Conservation (phyloP, 2,113 vertebrate genomes). For the Dolichallabes microphthalmus region DNA sequence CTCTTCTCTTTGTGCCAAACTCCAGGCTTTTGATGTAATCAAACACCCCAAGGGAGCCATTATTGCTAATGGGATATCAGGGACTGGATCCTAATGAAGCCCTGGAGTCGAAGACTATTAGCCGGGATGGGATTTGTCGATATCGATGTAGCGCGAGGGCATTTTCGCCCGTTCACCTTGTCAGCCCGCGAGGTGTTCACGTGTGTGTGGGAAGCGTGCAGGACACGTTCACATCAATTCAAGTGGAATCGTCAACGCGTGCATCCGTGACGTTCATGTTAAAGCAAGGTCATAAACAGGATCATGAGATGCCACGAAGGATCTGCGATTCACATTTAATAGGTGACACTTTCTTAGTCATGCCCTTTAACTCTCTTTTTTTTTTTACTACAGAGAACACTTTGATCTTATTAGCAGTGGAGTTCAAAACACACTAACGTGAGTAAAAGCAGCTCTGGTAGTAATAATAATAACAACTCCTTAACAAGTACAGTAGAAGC, state of each 20-base stretch:
- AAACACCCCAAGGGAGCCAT: conserved; percentile 67
- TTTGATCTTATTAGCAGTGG: background rate
- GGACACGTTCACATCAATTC: background rate
- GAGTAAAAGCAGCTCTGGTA: no score
- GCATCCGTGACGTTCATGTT: background rate
- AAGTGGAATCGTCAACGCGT: background rate
- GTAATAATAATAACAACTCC: no score
- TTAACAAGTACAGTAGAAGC: no score
- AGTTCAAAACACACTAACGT: background rate
- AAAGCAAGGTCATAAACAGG: no score
- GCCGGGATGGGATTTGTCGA: conserved; percentile 55
- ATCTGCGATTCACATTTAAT: background rate
- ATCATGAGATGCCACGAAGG: background rate
- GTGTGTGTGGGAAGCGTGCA: background rate
- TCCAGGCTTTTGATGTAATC: conserved; percentile 62
- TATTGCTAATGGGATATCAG: conserved; percentile 62
- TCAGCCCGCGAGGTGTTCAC: background rate
- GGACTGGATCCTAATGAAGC: conserved; percentile 60
- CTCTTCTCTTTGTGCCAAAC: conserved; percentile 38
- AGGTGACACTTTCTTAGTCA: background rate
- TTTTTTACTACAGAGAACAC: background rate
- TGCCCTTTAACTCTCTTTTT: background rate
- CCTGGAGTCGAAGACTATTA: conserved; percentile 56
- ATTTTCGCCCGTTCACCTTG: conserved; percentile 16
- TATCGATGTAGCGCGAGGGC: conserved; percentile 36